phyloP scores from a whole-genome alignment of 1,140 invertebrate species.

The Eumeta japonica region DNA sequence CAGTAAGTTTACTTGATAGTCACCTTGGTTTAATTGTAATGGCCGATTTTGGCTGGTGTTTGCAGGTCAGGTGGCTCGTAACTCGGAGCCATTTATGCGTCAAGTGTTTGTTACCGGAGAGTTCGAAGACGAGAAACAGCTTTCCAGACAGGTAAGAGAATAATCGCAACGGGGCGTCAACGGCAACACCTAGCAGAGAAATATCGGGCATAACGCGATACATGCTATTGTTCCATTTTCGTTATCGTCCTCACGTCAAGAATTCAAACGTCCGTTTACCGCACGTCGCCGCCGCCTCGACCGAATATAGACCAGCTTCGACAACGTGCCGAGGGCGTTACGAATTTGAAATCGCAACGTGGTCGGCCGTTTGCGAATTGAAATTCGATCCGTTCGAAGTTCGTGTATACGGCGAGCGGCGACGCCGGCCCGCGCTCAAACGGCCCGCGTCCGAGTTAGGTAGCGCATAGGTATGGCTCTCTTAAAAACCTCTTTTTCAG shows the following conservation, averaged over 20 bases:
- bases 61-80: conserved; percentile 76
- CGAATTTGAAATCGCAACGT: conserved; percentile 46
- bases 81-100: conserved; percentile 92
- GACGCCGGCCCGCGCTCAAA: too few relatives aligned
- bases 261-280: neutral
- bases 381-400: conserved; percentile 20
- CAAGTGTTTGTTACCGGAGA: conserved; percentile 86
- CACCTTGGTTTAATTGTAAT: too few relatives aligned
- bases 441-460: neutral
- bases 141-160: conserved; percentile 62
- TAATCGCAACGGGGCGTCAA: conserved; percentile 5
- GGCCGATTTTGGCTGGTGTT: conserved; percentile 40
- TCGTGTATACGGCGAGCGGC: neutral
- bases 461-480: conserved; percentile 30
- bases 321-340: too few relatives aligned
- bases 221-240: neutral
- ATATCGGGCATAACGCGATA: neutral
- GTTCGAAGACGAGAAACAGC: conserved; percentile 61
- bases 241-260: neutral
- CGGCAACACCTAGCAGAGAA: conserved; percentile 1
- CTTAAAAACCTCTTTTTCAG: conserved; percentile 47
- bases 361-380: conserved; percentile 26
- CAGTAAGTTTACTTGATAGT: too few relatives aligned
- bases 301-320: neutral
- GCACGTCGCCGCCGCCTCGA: neutral